Base-by-base conservation (phyloP, 2,888 invertebrate genomes). In the Cephonodes hylas region DNA sequence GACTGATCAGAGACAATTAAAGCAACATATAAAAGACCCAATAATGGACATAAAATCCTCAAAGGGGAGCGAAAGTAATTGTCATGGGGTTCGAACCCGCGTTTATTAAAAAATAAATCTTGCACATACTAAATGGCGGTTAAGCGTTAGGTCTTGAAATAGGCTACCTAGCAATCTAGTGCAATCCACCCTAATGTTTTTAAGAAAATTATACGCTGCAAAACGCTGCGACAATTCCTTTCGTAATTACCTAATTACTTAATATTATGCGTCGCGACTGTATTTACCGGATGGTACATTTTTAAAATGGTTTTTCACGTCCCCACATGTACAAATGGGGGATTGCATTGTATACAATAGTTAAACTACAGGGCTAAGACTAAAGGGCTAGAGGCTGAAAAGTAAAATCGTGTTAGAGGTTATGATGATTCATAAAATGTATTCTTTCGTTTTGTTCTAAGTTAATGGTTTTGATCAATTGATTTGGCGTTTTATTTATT, bases 101-200 rank as follows among this genome's bases (percentile, higher is more conserved):
- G 20, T 44, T 44, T 44, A 27, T 53, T 53, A 31, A 53, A 53
- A 18, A 31, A 53, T 53, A 53, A 53, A 53, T 53, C 53, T 18
- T 18, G 53, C 53, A 18, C 53, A 53, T 53, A 27, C 15, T 53
- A 53, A 53, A 53, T 53, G 18, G 10, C 31, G 53, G 53, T 53
- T 31, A 53, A 53, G 53, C 53, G 53, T 31, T 53, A 53, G 53
- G 27, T 18, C 53, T 53, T 31, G 31, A 53, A 57, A 34, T 46
- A 25, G 23, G 27, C 20, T 18, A 48, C 46, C 59, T 45, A 46
- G 59, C 46, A 63, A 63, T 60, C 58, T 60, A 62, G 60, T 27
- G 18, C n/a, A 25, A 53, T 31, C 31, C 53, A 53, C 31, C 53
- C 53, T 53, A 53, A 53, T 53, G 53, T 53, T 53, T n/a, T 53